Percentiles rank a stretch among this genome's conserved stretches.
These are phyloP conservation scores for Ditula angustiorana DNA, from an alignment of 2,888 invertebrate species.

Conservation along the genomic window DNA sequence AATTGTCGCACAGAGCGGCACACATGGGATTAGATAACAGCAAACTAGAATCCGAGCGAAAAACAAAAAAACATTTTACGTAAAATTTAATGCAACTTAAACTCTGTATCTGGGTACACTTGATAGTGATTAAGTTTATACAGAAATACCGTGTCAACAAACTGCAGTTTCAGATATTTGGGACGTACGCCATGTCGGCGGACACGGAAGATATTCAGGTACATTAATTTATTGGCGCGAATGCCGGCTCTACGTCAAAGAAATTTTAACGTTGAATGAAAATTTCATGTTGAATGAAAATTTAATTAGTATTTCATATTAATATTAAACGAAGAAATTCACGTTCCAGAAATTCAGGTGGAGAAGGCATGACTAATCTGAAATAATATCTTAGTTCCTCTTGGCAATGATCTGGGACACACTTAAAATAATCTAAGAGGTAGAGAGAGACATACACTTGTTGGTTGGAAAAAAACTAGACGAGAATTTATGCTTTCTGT, in stretches of 20 bases:
- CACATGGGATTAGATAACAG: no score
- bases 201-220: constrained; percentile 65
- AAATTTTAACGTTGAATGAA: constrained; percentile 36
- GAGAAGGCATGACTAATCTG: constrained; percentile 23
- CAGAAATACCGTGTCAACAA: constrained; percentile 30
- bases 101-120: no score
- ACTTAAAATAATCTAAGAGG: constrained; percentile 9
- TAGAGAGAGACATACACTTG: neutral
- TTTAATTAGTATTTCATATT: constrained; percentile 33
- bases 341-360: constrained; percentile 22
- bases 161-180: constrained; percentile 54
- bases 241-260: constrained; percentile 28
- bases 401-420: constrained; percentile 33
- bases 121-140: no score
- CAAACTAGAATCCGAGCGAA: no score
- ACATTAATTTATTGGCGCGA: constrained; percentile 47
- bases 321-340: constrained; percentile 25
- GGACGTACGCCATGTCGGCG: constrained; percentile 67
- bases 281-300: constrained; percentile 33
- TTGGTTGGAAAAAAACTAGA: neutral
- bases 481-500: neutral
- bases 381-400: constrained; percentile 36
- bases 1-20: neutral
- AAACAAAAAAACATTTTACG: no score
- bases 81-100: no score